phyloP scores from a whole-genome alignment of 2,888 invertebrate species.

The Thelaira solivaga region DNA sequence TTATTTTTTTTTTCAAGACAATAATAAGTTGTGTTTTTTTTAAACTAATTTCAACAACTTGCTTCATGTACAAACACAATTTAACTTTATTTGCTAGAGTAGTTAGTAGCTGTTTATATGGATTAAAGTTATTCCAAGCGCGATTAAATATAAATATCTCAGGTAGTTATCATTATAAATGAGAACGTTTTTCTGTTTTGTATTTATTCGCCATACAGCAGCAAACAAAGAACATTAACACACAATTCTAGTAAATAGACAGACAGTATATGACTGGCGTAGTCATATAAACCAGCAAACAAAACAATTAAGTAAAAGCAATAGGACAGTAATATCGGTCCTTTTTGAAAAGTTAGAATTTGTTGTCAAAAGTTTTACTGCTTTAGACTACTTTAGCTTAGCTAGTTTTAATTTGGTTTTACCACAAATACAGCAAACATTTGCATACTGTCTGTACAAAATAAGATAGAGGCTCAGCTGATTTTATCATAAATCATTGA shows the following conservation, averaged over 20 bases:
- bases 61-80: conserved; percentile 37
- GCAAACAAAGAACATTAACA: neutral
- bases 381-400: too few relatives aligned
- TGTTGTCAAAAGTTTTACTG: too few relatives aligned
- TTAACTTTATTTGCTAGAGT: conserved; percentile 50
- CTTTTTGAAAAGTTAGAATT: too few relatives aligned
- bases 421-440: too few relatives aligned
- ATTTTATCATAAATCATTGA: too few relatives aligned
- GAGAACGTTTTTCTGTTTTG: neutral
- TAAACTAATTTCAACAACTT: conserved; percentile 9
- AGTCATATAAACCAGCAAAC: too few relatives aligned
- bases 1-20: neutral
- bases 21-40: neutral
- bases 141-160: conserved; percentile 50
- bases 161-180: conserved; percentile 46
- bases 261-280: too few relatives aligned
- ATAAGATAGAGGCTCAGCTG: too few relatives aligned
- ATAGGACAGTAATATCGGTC: too few relatives aligned
- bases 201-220: neutral
- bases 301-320: too few relatives aligned
- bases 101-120: conserved; percentile 39
- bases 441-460: too few relatives aligned
- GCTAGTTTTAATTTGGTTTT: too few relatives aligned
- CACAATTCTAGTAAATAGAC: neutral
- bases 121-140: conserved; percentile 49